Evolutionary conservation across 2,113 vertebrate genomes (phyloP), one percentile per base, ranked within the genome.

Genomic region (Cacatua alba): DNA sequence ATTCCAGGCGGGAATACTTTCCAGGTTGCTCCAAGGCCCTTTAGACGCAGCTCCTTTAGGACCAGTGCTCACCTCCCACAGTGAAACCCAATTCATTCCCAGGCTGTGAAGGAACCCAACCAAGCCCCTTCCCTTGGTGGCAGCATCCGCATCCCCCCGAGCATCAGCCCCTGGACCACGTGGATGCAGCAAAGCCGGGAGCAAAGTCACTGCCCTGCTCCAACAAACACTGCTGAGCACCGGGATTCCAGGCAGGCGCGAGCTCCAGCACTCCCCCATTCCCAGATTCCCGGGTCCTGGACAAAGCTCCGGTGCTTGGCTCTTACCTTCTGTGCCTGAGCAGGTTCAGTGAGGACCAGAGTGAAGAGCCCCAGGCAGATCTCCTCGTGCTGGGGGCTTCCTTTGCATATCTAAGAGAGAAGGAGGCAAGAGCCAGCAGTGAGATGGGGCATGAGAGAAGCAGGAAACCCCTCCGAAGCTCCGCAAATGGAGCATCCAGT

Each of bases 311-410:
- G 5, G 53, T 1, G 18, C 11, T 55, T 4, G 21, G 57, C 33
- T 24, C 57, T 96, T 97, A 99, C 99, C 98, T 99, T 99, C 97
- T 99, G 99, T 0, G 99, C 99, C 96, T 99, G 99, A 5, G 97
- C 4, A 0, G 99, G 98, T 4, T 99, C 99, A 0, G 98, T 99
- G 24, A 99, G 98, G 55, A 99, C 98, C 53, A 99, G 93, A 0
- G 98, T 98, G 95, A 99, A 99, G 17, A 99, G 98, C 6, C 99
- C 99, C 82, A 99, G 97, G 97, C 99, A 99, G 35, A 99, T 97
- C 76, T 99, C 99, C 82, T 99, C 99, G 4, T 99, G 99, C 88
- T 99, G 99, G 33, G 98, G 98, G 25, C 98, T 97, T 4, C 99
- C 99, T 97, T 99, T 99, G 93, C 99, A 99, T 19, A 99, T 99